phyloP scores from a whole-genome alignment of 2,113 vertebrate species.

The Pachycephala philippinensis region DNA sequence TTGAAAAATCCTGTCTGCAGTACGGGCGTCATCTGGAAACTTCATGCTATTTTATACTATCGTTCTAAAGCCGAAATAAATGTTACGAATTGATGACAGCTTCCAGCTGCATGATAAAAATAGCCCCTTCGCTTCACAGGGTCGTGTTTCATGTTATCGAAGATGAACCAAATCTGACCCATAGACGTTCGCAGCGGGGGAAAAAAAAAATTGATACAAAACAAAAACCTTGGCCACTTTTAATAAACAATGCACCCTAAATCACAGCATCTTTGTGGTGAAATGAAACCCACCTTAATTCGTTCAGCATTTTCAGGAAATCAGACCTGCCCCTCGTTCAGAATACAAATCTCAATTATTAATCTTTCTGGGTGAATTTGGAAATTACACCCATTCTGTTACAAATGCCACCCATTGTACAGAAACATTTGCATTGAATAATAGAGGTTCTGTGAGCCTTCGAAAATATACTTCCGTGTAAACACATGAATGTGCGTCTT shows the following conservation, averaged over 20 bases:
- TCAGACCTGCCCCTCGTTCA: neutral
- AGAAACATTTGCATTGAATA: neutral
- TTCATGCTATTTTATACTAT: constrained; percentile 66
- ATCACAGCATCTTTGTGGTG: neutral
- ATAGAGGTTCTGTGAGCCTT: neutral
- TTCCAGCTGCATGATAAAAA: constrained; percentile 73
- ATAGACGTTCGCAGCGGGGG: neutral
- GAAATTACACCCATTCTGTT: neutral
- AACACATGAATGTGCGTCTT: neutral
- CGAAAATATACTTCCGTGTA: neutral
- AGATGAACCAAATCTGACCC: constrained; percentile 53
- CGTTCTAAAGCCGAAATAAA: constrained; percentile 68
- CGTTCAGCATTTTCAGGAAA: neutral
- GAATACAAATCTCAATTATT: neutral
- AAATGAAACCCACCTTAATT: neutral
- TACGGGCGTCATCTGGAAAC: constrained; percentile 62
- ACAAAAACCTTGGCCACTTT: neutral
- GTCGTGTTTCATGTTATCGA: constrained; percentile 68
- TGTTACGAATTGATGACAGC: constrained; percentile 68
- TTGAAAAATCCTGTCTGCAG: constrained; percentile 63
- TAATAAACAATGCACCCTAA: neutral
- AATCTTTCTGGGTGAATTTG: neutral
- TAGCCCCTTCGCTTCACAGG: constrained; percentile 61
- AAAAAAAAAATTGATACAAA: neutral
- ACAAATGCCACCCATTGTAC: neutral